These are phyloP conservation scores for Physocephala rufipes DNA, from an alignment of 2,888 invertebrate species.

Conservation along the genomic window DNA sequence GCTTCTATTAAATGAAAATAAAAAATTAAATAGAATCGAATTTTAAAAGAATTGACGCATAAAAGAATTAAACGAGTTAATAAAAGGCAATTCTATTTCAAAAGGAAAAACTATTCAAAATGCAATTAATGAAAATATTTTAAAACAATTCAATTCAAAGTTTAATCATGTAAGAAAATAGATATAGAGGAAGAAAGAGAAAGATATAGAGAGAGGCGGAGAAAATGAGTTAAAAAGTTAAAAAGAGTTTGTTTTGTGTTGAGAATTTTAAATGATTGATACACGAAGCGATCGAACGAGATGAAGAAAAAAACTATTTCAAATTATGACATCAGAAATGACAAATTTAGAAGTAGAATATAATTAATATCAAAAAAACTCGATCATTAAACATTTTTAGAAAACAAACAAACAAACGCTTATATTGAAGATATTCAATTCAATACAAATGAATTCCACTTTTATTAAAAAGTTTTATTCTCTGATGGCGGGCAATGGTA, in stretches of 20 bases:
- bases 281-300: not conserved
- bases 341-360: not conserved
- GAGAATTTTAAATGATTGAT: not conserved
- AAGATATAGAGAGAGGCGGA: not conserved
- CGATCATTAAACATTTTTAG: no score
- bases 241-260: not conserved
- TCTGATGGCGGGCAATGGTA: no score
- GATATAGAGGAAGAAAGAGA: not conserved
- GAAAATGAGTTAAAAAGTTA: not conserved
- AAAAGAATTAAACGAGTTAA: not conserved
- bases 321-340: slow-evolving; percentile 1
- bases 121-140: slow-evolving; percentile 9
- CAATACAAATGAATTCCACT: no score
- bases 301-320: no score
- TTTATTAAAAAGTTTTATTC: no score
- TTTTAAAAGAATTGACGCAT: not conserved
- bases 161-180: not conserved
- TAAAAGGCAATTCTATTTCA: not conserved
- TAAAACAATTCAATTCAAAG: not conserved
- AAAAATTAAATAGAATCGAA: not conserved
- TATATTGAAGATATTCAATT: no score
- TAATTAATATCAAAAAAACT: not conserved
- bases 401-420: no score
- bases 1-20: not conserved
- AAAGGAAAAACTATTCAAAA: not conserved